These are phyloP conservation scores for Hyaena hyaena DNA, from an alignment of 2,113 vertebrate genomes.

Conservation along the genomic window DNA sequence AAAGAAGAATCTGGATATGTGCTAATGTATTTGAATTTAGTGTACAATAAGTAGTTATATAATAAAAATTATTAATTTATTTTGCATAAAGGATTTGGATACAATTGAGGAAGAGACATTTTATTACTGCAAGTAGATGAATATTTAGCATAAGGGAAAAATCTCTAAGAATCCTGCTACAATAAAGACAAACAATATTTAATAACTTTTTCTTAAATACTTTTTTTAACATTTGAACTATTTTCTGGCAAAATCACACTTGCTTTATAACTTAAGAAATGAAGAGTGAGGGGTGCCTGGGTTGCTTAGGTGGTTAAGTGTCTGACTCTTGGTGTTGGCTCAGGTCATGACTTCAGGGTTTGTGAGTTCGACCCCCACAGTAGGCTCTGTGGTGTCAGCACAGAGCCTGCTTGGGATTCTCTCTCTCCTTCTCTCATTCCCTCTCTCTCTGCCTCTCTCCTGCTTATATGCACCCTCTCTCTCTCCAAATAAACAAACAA, in stretches of 20 bases:
- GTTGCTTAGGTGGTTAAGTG: no score
- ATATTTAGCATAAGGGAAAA: background rate
- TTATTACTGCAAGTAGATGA: conserved; percentile 18
- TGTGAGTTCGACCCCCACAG: no score
- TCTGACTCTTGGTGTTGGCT: no score
- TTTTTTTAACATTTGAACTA: background rate
- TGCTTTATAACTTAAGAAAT: background rate
- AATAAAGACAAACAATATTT: background rate
- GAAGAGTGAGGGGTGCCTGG: background rate
- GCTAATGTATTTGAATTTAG: background rate
- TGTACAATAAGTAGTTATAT: background rate
- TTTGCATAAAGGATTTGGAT: conserved; percentile 7
- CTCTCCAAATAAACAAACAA: background rate
- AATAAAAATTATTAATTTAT: conserved; percentile 50
- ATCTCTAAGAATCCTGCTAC: background rate
- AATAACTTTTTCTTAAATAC: background rate
- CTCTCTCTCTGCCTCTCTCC: no score
- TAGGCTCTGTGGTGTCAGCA: no score
- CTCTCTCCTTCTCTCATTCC: no score
- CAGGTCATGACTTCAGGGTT: no score
- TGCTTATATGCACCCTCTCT: no score
- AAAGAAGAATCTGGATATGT: background rate
- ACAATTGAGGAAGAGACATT: conserved; percentile 33
- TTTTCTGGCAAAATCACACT: background rate
- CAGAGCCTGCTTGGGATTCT: no score